Base-by-base conservation (phyloP, 2,888 invertebrate species). In the Dasysyrphus albostriatus region DNA sequence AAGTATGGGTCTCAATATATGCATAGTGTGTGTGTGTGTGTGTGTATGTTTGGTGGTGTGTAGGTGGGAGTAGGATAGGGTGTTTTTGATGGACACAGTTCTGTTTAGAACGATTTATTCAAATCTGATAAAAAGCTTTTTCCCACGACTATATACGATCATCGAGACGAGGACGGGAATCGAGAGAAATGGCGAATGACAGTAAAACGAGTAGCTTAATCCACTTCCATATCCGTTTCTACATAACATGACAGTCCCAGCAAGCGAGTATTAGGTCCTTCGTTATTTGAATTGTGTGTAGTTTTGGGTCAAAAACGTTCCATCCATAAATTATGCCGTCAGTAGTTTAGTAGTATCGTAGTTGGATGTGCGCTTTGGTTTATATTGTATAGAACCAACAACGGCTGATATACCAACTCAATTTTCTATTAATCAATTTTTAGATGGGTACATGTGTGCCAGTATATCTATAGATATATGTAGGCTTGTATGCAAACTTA, bases 51-150 rank as follows among this genome's bases (percentile, higher is more conserved):
- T n/a, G 12, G 7, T 2, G 5, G 12, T 19, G 59, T 24, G 19
- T 2, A 42, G 39, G 12, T 4, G 14, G 24, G 24, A n/a, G 3
- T 44, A n/a, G 61, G 44, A 32, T 24, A 24, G 67, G 37, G 39
- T 61, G 69, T 34, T 37, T 65, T 65, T 78, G 78, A 69, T 74
- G 77, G 77, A 77, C 59, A 73, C 51, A 70, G 73, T 70, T 82
- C 81, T 49, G 65, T 78, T 78, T 75, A 24, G 78, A 72, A 12
- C 72, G 87, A 82, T 87, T 87, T 87, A 87, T 87, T 82, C 75
- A 87, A 87, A 83, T 87, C 83, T 82, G 79, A 82, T 87, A 82
- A 79, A 87, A 87, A 67, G 78, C 82, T 75, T 69, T 72, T 70
- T 69, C 82, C 74, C 44, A 78, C 47, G 19, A 49, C 10, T 0